These are phyloP conservation scores for Atopsyche davidsoni DNA, from an alignment of 1,140 invertebrate species.

Conservation along the genomic window DNA sequence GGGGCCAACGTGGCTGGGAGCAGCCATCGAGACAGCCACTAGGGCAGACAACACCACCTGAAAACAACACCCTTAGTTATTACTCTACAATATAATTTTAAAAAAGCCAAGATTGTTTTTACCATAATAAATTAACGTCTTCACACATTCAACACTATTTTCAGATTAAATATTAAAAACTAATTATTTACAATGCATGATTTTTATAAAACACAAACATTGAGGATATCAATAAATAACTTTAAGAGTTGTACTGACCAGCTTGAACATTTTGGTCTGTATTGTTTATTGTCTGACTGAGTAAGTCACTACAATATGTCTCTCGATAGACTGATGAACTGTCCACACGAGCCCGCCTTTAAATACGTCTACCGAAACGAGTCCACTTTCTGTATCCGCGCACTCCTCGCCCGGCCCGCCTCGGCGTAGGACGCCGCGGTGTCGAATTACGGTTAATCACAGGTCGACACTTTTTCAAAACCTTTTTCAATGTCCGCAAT, in stretches of 20 bases:
- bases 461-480: no score
- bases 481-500: no score
- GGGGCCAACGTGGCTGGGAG: slow-evolving; percentile 46
- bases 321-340: slow-evolving; percentile 26
- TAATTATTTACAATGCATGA: no score
- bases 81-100: background rate
- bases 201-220: background rate
- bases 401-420: no score
- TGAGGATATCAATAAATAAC: background rate
- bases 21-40: slow-evolving; percentile 51
- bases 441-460: slow-evolving; percentile 10
- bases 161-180: no score
- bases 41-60: slow-evolving; percentile 57
- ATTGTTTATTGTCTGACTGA: slow-evolving; percentile 30
- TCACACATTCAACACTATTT: no score
- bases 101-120: background rate
- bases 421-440: slow-evolving; percentile 5
- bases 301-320: slow-evolving; percentile 32
- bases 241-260: slow-evolving; percentile 33
- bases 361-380: slow-evolving; percentile 16
- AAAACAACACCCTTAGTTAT: slow-evolving; percentile 5
- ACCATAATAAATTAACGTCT: no score
- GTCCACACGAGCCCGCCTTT: slow-evolving; percentile 12
- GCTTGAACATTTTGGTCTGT: slow-evolving; percentile 38
- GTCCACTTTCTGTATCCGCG: background rate